phyloP scores from a whole-genome alignment of 2,888 invertebrate genomes.

The Pilophorus perplexus region DNA sequence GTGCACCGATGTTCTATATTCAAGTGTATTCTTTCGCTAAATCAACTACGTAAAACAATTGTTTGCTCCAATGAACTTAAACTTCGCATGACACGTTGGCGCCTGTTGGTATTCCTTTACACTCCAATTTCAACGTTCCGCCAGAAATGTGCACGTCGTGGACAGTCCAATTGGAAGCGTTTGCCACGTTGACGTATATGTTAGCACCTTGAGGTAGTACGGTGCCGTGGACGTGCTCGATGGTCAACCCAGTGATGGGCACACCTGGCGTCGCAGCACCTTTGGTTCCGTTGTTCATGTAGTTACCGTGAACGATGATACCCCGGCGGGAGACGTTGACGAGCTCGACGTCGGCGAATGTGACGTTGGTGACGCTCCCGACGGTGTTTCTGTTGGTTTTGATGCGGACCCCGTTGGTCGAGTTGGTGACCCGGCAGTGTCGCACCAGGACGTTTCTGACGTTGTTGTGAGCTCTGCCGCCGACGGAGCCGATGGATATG shows the following conservation, averaged over 20 bases:
- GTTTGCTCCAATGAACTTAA: too few relatives aligned
- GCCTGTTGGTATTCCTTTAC: background rate
- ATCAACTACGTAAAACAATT: too few relatives aligned
- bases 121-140: background rate
- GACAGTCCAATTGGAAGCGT: constrained; percentile 2
- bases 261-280: constrained; percentile 8
- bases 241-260: background rate
- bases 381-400: background rate
- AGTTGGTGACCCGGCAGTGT: background rate
- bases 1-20: too few relatives aligned
- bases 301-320: constrained; percentile 12
- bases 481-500: constrained; percentile 11
- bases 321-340: background rate
- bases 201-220: background rate
- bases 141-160: background rate
- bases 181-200: background rate
- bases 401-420: background rate
- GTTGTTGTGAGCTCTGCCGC: background rate
- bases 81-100: too few relatives aligned
- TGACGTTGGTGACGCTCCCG: background rate
- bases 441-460: background rate
- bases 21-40: too few relatives aligned
- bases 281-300: background rate
- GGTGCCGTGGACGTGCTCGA: constrained; percentile 4
- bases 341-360: background rate